Evolutionary conservation across 2,113 vertebrate genomes (phyloP).

Genomic region (Ochotona curzoniae): DNA sequence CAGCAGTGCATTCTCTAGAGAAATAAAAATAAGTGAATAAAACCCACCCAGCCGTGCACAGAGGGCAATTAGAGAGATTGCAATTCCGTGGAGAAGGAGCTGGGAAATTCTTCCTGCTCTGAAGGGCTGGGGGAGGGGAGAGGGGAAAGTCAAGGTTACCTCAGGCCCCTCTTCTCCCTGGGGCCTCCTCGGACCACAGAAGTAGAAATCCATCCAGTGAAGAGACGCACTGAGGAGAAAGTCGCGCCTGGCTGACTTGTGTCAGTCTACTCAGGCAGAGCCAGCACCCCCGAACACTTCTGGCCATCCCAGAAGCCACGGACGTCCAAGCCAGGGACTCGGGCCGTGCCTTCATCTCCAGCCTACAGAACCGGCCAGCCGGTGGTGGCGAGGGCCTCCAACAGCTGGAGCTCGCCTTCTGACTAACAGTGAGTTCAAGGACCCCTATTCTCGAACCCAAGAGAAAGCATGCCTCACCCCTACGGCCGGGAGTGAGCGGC

Average conservation of each 20-base stretch:
- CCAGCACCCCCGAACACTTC: background rate
- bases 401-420: background rate
- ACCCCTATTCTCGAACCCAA: background rate
- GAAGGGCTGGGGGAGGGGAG: background rate
- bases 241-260: background rate
- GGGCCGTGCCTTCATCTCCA: conserved; percentile 10
- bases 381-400: background rate
- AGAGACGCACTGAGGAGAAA: background rate
- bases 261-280: conserved; percentile 32
- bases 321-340: background rate
- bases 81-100: background rate
- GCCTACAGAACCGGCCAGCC: background rate
- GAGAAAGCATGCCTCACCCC: background rate
- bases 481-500: background rate
- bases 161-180: background rate
- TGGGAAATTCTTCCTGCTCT: background rate
- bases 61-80: background rate
- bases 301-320: background rate
- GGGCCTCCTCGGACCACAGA: background rate
- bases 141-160: background rate
- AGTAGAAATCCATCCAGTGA: conserved; percentile 32
- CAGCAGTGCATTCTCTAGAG: background rate
- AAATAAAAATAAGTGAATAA: conserved; percentile 26
- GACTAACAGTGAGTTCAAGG: background rate
- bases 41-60: background rate